These are phyloP conservation scores for Macrotus californicus DNA, from an alignment of 2,113 vertebrate genomes.

Conservation along the genomic window DNA sequence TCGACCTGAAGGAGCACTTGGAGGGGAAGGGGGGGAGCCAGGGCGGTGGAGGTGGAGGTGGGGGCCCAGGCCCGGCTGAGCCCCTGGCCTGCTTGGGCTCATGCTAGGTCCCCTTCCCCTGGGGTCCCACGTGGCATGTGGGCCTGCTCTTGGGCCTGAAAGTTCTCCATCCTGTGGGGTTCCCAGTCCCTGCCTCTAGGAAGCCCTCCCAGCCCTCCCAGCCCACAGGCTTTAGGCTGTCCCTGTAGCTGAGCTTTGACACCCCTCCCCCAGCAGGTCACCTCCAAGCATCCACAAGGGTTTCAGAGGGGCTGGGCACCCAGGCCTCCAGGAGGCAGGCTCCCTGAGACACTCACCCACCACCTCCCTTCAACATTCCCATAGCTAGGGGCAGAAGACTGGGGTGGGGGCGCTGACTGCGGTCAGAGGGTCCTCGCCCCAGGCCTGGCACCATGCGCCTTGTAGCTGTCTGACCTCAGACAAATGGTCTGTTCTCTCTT, in stretches of 20 bases:
- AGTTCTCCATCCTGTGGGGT: not conserved
- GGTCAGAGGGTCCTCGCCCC: not conserved
- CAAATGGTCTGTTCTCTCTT: not conserved
- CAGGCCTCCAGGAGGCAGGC: no score
- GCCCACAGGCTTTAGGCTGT: not conserved
- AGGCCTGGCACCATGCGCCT: fast-evolving
- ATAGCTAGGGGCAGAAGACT: not conserved
- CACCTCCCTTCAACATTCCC: not conserved
- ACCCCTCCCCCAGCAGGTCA: not conserved
- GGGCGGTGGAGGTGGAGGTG: not conserved
- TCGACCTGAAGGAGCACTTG: not conserved
- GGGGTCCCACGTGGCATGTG: fast-evolving
- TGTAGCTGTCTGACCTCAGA: not conserved
- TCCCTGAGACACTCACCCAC: not conserved
- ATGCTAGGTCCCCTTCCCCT: not conserved
- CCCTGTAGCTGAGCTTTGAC: not conserved
- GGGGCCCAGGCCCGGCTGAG: not conserved
- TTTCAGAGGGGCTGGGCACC: fast-evolving
- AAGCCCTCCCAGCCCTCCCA: not conserved
- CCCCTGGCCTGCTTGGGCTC: not conserved
- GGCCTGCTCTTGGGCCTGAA: fast-evolving
- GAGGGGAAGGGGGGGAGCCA: not conserved
- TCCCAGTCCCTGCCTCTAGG: not conserved
- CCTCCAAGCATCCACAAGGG: not conserved
- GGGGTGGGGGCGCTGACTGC: not conserved